A percentile compares a stretch with the other conserved stretches of the same genome.
Conservation (phyloP, 2,113 vertebrate species). For the Synchiropus splendidus region DNA sequence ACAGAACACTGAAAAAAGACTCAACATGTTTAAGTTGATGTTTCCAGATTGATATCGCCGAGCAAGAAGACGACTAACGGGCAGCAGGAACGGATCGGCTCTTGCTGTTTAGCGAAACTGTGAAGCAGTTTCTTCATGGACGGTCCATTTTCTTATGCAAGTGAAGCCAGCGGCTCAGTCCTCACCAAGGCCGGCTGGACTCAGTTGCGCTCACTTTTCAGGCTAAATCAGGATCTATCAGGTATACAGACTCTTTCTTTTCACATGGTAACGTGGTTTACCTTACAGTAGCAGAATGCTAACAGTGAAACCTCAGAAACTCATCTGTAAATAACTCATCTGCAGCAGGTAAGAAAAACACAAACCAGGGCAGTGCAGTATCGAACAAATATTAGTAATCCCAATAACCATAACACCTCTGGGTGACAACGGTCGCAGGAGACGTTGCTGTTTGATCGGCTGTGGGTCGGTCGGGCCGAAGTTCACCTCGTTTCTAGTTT, state of each 20-base stretch:
- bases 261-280: constrained; percentile 19
- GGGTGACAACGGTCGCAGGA: too few relatives aligned
- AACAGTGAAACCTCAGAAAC: constrained; percentile 48
- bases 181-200: constrained; percentile 15
- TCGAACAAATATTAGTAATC: constrained; percentile 1
- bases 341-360: constrained; percentile 20
- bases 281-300: constrained; percentile 45
- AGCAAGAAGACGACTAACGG: constrained; percentile 4
- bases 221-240: constrained; percentile 54
- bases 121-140: constrained; percentile 54
- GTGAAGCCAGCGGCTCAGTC: constrained; percentile 35
- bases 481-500: too few relatives aligned
- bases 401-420: too few relatives aligned
- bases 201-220: constrained; percentile 36
- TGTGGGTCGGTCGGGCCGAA: too few relatives aligned
- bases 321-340: constrained; percentile 17
- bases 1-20: constrained; percentile 33
- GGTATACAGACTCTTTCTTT: constrained; percentile 42
- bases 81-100: constrained; percentile 37
- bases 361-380: constrained; percentile 26
- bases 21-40: constrained; percentile 41
- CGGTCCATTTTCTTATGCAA: constrained; percentile 48
- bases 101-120: constrained; percentile 53
- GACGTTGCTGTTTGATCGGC: constrained; percentile 2
- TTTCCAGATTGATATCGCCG: constrained; percentile 30